Evolutionary conservation across 2,888 invertebrate genomes (phyloP), one percentile per base, ranked within the genome.

Genomic region (Diarsia rubi): DNA sequence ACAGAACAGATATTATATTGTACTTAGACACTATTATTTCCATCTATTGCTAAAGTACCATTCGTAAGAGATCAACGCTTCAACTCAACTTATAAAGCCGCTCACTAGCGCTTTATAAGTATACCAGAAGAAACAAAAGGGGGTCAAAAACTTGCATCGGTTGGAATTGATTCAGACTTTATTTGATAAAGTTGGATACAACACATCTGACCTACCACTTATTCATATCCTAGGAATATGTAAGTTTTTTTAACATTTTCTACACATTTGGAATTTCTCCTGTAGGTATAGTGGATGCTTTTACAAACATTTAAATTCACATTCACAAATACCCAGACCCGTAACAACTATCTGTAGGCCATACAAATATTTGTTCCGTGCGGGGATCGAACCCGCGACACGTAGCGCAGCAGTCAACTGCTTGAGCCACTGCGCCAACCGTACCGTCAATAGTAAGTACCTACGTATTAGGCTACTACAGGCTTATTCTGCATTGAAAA

Each of bases 1-100:
- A 82, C 88, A 86, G 81, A 86, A 82, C 88, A 86, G 81, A 86
- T 78, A 79, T 64, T 74, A 73, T 78, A 76, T 80, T 81, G 78
- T 84, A 88, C 84, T 78, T 84, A 85, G 1, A 75, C 24, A 65
- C 76, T 81, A 82, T 63, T 67, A 74, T 75, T 69, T 82, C 66
- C 78, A 73, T 84, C 80, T 85, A 86, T 82, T 62, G 79, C 87
- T 87, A 86, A 86, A 91, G 90, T 92, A 93, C 90, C 90, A 90
- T 92, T 91, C 89, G 82, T 89, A 89, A 91, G 94, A 94, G 93
- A 94, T 93, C 94, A 93, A 86, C 89, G 85, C 87, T 87, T 83
- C 83, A 70, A 82, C 80, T 76, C 65, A 57, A 79, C 83, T 77
- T 78, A 83, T 69, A 79, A 67, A 76, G 44, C 49, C 73, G 76